Evolutionary conservation across 1,140 invertebrate species (phyloP), one percentile per base, ranked within the genome.

Genomic region (Lepidurus apus): DNA sequence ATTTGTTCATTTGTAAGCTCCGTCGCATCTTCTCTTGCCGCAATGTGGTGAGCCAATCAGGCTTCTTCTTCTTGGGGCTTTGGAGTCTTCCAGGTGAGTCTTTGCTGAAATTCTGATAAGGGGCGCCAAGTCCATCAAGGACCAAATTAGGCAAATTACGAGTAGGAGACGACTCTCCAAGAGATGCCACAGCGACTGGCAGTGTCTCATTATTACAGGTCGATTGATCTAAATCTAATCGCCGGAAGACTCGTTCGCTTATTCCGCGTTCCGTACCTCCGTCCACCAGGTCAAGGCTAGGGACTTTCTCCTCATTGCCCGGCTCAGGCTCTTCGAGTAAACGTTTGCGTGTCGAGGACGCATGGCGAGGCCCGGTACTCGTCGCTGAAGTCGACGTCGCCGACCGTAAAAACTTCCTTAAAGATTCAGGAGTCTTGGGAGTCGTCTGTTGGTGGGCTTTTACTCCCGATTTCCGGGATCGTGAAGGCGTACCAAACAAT

Each of bases 61-160:
- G 34, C 34, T 74, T 74, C 45, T 79, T 79, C 21, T 74, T 74
- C 10, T 79, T 79, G 9, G 21, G 13, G 21, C 53, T 21, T 65
- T 17, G 21, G 17, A n/a, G 17, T 65, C 13, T 65, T 7, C n/a
- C 53, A 65, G 53, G 53, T 34, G 44, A 75, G 13, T 45, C 43
- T 42, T 26, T 77, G 34, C 26, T 74, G 21, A 42, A 43, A 45
- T 34, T 43, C 42, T 34, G 47, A 17, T 76, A 85, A 82, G 93
- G 92, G 0, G 92, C 92, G 0, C 92, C 92, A 26, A 89, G 89
- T 1, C 92, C 92, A 81, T 92, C 90, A 5, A 91, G 80, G 0
- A 92, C 91, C 80, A 88, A 93, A 85, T 94, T 92, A 0, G 93
- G 93, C 34, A 94, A 85, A 84, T 93, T 91, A 7, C 88, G 86